These are phyloP conservation scores for Drosophila melanogaster DNA, from an alignment of 1,140 invertebrate genomes.

Conservation along the genomic window DNA sequence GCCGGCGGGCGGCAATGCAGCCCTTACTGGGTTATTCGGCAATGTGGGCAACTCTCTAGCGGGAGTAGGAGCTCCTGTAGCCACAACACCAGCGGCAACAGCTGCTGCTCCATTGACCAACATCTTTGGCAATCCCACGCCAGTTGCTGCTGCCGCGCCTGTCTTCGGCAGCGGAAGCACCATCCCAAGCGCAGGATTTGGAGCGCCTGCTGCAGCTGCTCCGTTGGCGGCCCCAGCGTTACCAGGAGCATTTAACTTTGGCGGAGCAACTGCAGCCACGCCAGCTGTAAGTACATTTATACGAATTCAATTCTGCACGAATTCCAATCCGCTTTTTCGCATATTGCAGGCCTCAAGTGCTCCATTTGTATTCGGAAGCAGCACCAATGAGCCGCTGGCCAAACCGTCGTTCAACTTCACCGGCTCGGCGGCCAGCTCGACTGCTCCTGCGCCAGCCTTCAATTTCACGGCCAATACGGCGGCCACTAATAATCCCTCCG, in stretches of 20 bases:
- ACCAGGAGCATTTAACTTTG: slow-evolving; percentile 64
- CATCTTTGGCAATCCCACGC: slow-evolving; percentile 40
- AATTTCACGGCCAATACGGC: slow-evolving; percentile 52
- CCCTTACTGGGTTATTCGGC: slow-evolving; percentile 10
- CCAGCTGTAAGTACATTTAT: slow-evolving; percentile 38
- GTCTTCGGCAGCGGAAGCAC: slow-evolving; percentile 23
- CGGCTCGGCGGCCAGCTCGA: slow-evolving; percentile 16
- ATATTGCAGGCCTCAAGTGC: slow-evolving; percentile 15
- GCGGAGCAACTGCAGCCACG: slow-evolving; percentile 25
- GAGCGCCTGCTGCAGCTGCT: slow-evolving; percentile 32
- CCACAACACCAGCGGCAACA: slow-evolving; percentile 23
- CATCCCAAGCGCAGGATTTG: slow-evolving; percentile 16
- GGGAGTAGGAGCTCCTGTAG: background rate
- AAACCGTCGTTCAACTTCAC: slow-evolving; percentile 70
- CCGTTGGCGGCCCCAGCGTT: slow-evolving; percentile 1
- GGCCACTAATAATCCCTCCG: background rate
- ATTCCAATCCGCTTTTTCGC: background rate
- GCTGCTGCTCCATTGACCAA: slow-evolving; percentile 15
- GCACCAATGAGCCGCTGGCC: background rate
- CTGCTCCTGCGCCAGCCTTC: slow-evolving; percentile 48
- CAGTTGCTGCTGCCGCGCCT: slow-evolving; percentile 11
- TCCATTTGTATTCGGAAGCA: slow-evolving; percentile 55
- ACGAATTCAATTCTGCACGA: background rate
- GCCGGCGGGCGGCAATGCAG: slow-evolving; percentile 13
- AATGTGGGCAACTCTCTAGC: slow-evolving; percentile 37